Evolutionary conservation across 2,888 invertebrate genomes (phyloP).

Genomic region (Ormyrus labotus): DNA sequence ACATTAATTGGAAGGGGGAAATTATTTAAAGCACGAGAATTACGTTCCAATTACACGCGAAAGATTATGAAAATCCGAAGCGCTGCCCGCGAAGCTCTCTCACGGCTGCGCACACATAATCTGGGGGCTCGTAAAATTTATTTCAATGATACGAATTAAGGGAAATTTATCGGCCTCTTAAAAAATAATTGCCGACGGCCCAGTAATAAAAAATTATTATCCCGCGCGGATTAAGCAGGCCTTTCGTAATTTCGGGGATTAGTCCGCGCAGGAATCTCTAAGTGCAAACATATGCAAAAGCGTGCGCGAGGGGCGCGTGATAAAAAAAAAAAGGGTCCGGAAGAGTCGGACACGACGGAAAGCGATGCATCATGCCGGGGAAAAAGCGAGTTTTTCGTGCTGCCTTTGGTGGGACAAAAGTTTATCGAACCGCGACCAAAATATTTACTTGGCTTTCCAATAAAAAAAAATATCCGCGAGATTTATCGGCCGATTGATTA

Average conservation of each 20-base stretch:
- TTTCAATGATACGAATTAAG: slow-evolving; percentile 38
- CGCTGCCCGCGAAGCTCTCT: no score
- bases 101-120: not conserved
- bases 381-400: not conserved
- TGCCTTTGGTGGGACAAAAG: not conserved
- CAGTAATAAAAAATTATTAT: slow-evolving; percentile 45
- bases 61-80: no score
- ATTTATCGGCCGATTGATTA: no score
- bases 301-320: not conserved
- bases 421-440: not conserved
- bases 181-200: slow-evolving; percentile 42
- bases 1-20: slow-evolving; percentile 18
- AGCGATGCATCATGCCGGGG: slow-evolving; percentile 31
- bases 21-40: slow-evolving; percentile 38
- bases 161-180: slow-evolving; percentile 43
- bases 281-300: slow-evolving; percentile 45
- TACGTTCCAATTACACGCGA: not conserved
- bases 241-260: slow-evolving; percentile 39
- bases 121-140: slow-evolving; percentile 17
- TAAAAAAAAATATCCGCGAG: not conserved
- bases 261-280: slow-evolving; percentile 3
- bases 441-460: not conserved
- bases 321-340: slow-evolving; percentile 23
- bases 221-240: slow-evolving; percentile 30
- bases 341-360: slow-evolving; percentile 19